Percentiles rank a stretch among this genome's conserved stretches.
Evolutionary conservation across 1,140 invertebrate genomes (phyloP).

Genomic region (Magallana ariakensis): DNA sequence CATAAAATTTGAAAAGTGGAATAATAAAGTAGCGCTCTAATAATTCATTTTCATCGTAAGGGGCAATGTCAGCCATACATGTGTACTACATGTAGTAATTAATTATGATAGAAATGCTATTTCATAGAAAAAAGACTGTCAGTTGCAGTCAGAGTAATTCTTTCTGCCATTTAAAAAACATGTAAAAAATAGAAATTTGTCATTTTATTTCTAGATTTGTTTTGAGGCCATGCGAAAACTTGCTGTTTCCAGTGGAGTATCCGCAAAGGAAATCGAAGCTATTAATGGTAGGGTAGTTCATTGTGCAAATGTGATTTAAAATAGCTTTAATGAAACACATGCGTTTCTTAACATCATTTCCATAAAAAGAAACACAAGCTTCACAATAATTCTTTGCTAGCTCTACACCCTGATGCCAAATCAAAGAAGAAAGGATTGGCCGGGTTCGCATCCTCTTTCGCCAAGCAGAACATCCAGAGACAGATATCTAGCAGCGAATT

Average conservation of each 20-base stretch:
- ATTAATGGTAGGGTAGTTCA: background rate
- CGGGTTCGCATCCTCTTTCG: background rate
- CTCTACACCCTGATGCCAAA: background rate
- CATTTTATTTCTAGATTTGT: background rate
- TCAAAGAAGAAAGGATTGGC: slow-evolving; percentile 8
- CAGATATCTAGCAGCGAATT: background rate
- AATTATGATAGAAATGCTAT: too few relatives aligned
- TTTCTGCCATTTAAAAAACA: too few relatives aligned
- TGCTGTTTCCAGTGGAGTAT: background rate
- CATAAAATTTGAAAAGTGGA: too few relatives aligned
- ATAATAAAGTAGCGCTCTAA: too few relatives aligned
- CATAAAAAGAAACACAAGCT: too few relatives aligned
- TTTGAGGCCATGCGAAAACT: slow-evolving; percentile 26
- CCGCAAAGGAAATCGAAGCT: slow-evolving; percentile 19
- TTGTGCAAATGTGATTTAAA: background rate
- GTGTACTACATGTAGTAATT: too few relatives aligned
- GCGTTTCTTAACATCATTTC: too few relatives aligned
- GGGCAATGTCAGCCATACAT: too few relatives aligned
- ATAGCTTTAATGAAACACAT: background rate
- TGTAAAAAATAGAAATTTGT: background rate
- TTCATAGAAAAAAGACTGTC: too few relatives aligned
- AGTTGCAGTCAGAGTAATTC: too few relatives aligned
- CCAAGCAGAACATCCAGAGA: background rate
- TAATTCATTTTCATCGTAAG: too few relatives aligned
- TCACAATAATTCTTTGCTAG: background rate